phyloP scores from a whole-genome alignment of 1,140 invertebrate species.

The Contarinia nasturtii region DNA sequence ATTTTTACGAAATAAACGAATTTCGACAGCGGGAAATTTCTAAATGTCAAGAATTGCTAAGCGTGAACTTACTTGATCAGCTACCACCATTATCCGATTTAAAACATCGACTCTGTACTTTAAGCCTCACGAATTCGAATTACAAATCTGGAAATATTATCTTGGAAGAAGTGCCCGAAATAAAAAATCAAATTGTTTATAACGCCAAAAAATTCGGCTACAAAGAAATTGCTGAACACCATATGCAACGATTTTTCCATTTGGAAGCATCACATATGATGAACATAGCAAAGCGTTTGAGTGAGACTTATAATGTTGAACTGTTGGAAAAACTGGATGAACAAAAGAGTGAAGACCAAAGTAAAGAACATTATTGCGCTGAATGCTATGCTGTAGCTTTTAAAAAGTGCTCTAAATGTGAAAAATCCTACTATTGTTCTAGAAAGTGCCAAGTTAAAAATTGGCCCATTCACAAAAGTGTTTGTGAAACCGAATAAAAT shows the following conservation, averaged over 20 bases:
- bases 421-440: slow-evolving; percentile 27
- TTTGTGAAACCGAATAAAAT: slow-evolving; percentile 11
- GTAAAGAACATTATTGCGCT: slow-evolving; percentile 14
- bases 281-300: slow-evolving; percentile 25
- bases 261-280: slow-evolving; percentile 28
- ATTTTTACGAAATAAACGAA: slow-evolving; percentile 51
- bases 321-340: slow-evolving; percentile 26
- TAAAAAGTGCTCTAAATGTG: slow-evolving; percentile 30
- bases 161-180: slow-evolving; percentile 35
- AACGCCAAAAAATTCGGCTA: slow-evolving; percentile 30
- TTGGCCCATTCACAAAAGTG: slow-evolving; percentile 27
- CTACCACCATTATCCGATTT: slow-evolving; percentile 51
- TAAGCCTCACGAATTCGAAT: slow-evolving; percentile 17
- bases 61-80: slow-evolving; percentile 49
- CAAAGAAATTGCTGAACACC: slow-evolving; percentile 30
- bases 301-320: slow-evolving; percentile 28
- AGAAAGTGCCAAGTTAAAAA: slow-evolving; percentile 28
- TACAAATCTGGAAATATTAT: slow-evolving; percentile 23
- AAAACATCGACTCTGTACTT: slow-evolving; percentile 41
- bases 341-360: slow-evolving; percentile 6
- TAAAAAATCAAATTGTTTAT: slow-evolving; percentile 18
- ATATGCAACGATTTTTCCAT: slow-evolving; percentile 29
- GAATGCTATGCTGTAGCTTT: slow-evolving; percentile 24
- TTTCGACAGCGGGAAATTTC: slow-evolving; percentile 38
- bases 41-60: slow-evolving; percentile 38